Base-by-base conservation (phyloP, 2,888 invertebrate species). In the Cerastis rubricosa region DNA sequence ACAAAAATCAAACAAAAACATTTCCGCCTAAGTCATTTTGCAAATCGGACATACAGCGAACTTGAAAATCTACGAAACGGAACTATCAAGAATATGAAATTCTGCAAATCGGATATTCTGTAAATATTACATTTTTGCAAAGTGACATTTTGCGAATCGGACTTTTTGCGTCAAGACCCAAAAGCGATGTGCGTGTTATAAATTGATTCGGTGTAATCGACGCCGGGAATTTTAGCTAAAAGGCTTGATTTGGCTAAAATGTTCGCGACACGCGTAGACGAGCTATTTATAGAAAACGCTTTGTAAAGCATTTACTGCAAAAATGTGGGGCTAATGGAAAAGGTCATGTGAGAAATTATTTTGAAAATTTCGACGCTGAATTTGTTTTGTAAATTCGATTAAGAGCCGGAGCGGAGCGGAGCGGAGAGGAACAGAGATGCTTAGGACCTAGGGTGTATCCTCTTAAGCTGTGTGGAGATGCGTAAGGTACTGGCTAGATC, bases 141-240 rank as follows among this genome's bases (percentile, higher is more conserved):
- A 9, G 19, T 35, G 35, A 61, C 4, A 35, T 61, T 19, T 61
- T 61, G 19, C 61, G 35, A 35, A 61, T 35, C 2, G 35, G 19
- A 29, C 61, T 11, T 61, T 61, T 1, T 61, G 19, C 35, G 61
- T 61, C 19, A 19, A 61, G 61, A 19, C 35, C 35, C 45, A 73
- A 57, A 54, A 78, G 25, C 17, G 43, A 45, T 65, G 77, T 64
- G 70, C 70, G 84, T 78, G 71, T 78, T 22, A 71, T 40, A 80
- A 83, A 78, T 71, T 78, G 68, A 71, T 71, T 68, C 29, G 4
- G 45, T n/a, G 68, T 71, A 71, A 83, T 78, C 64, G 57, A 40
- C 67, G 40, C 19, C n/a, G 19, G 59, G 12, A 59, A 64, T 64
- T 65, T 78, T 51, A 0, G 40, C 22, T 81, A 47, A 84, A 84